Conservation (phyloP, 2,113 vertebrate species). For the Corythoichthys haematopterus region DNA sequence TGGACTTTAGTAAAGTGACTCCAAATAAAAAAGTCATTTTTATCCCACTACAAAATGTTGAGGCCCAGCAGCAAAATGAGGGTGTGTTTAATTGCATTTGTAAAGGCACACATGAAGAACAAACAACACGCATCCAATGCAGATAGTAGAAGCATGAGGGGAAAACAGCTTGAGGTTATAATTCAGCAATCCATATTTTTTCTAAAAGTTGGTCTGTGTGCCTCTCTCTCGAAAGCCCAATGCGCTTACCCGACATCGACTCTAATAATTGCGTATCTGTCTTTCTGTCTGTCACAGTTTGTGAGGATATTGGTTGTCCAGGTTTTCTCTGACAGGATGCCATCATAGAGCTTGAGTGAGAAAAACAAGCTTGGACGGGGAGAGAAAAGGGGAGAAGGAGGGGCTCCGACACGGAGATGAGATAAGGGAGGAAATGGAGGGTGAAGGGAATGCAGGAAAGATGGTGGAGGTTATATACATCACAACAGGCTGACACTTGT, state of each 20-base stretch:
- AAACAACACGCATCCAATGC: conserved; percentile 4
- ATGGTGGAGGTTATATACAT: conserved; percentile 35
- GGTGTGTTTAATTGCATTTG: conserved; percentile 5
- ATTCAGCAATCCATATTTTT: conserved; percentile 10
- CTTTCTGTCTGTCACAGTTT: conserved; percentile 24
- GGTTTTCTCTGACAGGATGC: conserved; percentile 38
- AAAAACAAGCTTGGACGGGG: neutral
- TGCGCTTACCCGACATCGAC: conserved; percentile 18
- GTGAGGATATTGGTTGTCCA: conserved; percentile 53
- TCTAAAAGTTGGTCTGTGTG: conserved; percentile 14
- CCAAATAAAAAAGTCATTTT: conserved; percentile 45
- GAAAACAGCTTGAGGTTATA: conserved; percentile 25
- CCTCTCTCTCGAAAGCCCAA: conserved; percentile 12
- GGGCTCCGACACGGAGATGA: neutral
- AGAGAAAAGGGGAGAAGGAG: neutral
- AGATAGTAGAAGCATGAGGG: conserved; percentile 13
- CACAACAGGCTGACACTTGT: conserved; percentile 38
- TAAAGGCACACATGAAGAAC: conserved; percentile 6
- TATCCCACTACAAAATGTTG: conserved; percentile 25
- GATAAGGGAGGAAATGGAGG: conserved; percentile 21
- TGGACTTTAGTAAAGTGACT: conserved; percentile 47
- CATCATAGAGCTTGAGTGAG: conserved; percentile 17
- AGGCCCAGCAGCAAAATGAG: neutral
- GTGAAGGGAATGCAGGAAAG: conserved; percentile 14
- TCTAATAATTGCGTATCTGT: conserved; percentile 33